phyloP scores from a whole-genome alignment of 1,140 invertebrate genomes.

The Solen grandis region DNA sequence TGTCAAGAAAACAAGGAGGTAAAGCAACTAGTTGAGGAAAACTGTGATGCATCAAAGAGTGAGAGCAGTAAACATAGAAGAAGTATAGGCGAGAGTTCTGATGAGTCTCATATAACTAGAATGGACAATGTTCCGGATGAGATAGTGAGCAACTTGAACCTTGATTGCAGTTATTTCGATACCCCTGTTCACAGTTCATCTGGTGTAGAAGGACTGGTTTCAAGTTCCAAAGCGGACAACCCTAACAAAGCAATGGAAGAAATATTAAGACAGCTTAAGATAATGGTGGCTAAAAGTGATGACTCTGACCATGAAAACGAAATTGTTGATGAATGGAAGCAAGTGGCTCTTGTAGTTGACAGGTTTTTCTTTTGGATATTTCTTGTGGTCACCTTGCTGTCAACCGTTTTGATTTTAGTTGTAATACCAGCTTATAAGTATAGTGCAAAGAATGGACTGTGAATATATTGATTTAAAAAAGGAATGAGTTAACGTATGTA shows the following conservation, averaged over 20 bases:
- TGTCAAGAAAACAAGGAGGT: not conserved
- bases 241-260: constrained; percentile 58
- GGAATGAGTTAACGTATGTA: no score
- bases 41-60: not conserved
- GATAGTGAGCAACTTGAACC: constrained; percentile 27
- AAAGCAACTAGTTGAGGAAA: not conserved
- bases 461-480: no score
- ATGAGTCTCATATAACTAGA: constrained; percentile 35
- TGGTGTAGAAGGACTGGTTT: constrained; percentile 18
- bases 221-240: constrained; percentile 45
- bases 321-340: constrained; percentile 93
- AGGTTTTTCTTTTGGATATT: constrained; percentile 97
- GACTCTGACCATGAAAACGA: constrained; percentile 64
- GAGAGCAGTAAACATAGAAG: not conserved
- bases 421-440: constrained; percentile 89
- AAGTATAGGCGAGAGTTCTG: not conserved
- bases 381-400: constrained; percentile 96
- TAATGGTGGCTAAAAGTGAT: constrained; percentile 61
- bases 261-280: constrained; percentile 32
- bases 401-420: constrained; percentile 97
- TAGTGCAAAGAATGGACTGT: constrained; percentile 39
- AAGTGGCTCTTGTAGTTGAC: constrained; percentile 99
- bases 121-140: constrained; percentile 12
- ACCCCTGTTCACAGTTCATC: constrained; percentile 40
- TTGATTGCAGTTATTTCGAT: constrained; percentile 35